Percentiles rank a stretch among this genome's conserved stretches.
These are phyloP conservation scores for Congeria kusceri DNA, from an alignment of 2,888 invertebrate genomes.

Conservation along the genomic window DNA sequence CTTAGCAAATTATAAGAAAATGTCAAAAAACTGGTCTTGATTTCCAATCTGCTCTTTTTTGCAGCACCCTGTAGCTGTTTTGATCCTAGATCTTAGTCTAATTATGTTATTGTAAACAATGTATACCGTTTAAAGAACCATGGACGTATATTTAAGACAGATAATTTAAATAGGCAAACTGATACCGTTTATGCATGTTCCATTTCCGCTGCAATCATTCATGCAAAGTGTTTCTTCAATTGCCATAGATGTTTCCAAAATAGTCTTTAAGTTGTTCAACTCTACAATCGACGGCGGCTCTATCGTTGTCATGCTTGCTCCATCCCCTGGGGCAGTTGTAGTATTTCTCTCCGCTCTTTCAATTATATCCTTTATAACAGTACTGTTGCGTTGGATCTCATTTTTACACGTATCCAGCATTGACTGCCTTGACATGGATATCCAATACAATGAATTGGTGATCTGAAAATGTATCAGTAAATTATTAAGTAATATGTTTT, in stretches of 20 bases:
- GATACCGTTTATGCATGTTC: slow-evolving; percentile 21
- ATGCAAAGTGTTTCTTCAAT: slow-evolving; percentile 5
- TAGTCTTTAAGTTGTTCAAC: neutral
- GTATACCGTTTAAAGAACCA: too few species aligned
- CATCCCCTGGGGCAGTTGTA: neutral
- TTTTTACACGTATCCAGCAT: slow-evolving; percentile 37
- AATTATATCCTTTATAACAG: slow-evolving; percentile 25
- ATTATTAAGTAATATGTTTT: too few species aligned
- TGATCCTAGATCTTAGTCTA: too few species aligned
- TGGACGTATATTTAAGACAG: too few species aligned
- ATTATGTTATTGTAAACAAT: too few species aligned
- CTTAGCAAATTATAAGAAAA: neutral
- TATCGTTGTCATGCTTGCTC: neutral
- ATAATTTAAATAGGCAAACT: neutral
- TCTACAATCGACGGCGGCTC: neutral
- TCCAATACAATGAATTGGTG: slow-evolving; percentile 19
- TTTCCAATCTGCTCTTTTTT: too few species aligned
- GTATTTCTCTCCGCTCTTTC: slow-evolving; percentile 5
- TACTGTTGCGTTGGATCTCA: slow-evolving; percentile 31
- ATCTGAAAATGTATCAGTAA: slow-evolving; percentile 6
- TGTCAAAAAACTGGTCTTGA: too few species aligned
- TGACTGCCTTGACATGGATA: slow-evolving; percentile 23
- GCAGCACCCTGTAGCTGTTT: too few species aligned
- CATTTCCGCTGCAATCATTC: slow-evolving; percentile 27
- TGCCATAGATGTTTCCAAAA: neutral